Percentiles rank a stretch among this genome's conserved stretches.
phyloP scores from a whole-genome alignment of 2,113 vertebrate genomes.

The Gymnogyps californianus region DNA sequence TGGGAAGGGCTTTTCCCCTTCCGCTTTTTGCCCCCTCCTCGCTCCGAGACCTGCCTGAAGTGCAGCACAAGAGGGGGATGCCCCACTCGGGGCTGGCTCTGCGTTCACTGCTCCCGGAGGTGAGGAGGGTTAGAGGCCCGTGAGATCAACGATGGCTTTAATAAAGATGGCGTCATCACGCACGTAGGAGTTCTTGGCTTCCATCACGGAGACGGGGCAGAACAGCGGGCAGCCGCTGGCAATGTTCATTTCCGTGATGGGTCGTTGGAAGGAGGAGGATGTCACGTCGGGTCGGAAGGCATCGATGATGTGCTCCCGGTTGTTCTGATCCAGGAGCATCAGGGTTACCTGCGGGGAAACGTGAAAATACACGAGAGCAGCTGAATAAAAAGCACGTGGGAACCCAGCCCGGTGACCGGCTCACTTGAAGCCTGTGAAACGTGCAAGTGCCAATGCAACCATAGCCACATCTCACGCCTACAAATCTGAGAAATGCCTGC shows the following conservation, averaged over 20 bases:
- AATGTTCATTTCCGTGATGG: conserved; percentile 92
- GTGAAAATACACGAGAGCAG: rapidly evolving
- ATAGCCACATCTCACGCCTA: neutral
- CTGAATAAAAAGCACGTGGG: neutral
- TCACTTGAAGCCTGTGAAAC: rapidly evolving
- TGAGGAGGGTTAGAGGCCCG: conserved; percentile 75
- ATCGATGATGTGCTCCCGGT: conserved; percentile 92
- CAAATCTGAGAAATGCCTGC: neutral
- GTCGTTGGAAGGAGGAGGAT: conserved; percentile 92
- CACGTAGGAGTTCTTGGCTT: conserved; percentile 87
- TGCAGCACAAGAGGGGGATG: neutral
- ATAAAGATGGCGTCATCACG: conserved; percentile 93
- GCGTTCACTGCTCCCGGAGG: neutral
- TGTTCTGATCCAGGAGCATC: conserved; percentile 96
- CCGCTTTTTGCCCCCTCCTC: neutral
- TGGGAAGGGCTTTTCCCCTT: neutral
- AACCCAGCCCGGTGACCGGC: neutral
- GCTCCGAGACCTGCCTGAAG: neutral
- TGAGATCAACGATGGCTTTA: conserved; percentile 94
- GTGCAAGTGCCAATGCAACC: rapidly evolving
- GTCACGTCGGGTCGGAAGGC: conserved; percentile 90
- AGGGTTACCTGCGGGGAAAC: conserved; percentile 84
- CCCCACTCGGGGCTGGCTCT: neutral
- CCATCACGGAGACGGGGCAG: conserved; percentile 88
- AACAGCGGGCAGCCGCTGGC: conserved; percentile 97